Evolutionary conservation across 1,140 invertebrate genomes (phyloP), one percentile per base, ranked within the genome.

Genomic region (Geopemphigus sp.): DNA sequence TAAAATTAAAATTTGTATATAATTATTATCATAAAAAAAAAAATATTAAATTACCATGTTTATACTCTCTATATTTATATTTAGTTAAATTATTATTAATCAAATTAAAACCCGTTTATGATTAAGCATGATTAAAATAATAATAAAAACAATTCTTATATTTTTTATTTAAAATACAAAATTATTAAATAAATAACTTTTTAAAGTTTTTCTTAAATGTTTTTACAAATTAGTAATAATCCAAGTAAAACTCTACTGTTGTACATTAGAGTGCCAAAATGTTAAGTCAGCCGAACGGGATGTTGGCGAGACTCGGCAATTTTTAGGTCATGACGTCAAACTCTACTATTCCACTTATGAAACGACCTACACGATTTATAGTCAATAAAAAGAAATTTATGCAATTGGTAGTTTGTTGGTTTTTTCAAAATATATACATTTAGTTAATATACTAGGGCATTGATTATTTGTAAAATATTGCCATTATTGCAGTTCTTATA

Each of bases 291-390:
- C 56, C n/a, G 24, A 61, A 78, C 29, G 57, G n/a, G 74, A 78
- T 61, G 39, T 61, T 50, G 74, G 56, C 74, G 39, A 76, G 54
- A 63, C 54, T 39, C 12, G 14, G n/a, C 57, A 57, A 76, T 78
- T 78, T 78, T 78, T 78, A 78, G 74, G 74, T 78, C 74, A 78
- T 78, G 74, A 78, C 74, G 74, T 78, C 74, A 78, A 57, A 61
- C 32, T 61, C n/a, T 61, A 26, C 32, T 74, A 74, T 59, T 74
- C 32, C 72, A 57, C 54, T 74, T 14, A 29, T 24, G n/a, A 59
- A 74, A 57, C 29, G 56, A 74, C 54, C 24, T 54, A 72, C 26
- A 54, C 24, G 14, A 54, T 72, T 72, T 54, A 72, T 54, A 17
- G 50, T 53, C 50, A 72, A 70, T 72, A 54, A 54, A 29, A 50